Base-by-base conservation (phyloP, 2,113 vertebrate species). In the Oreochromis spilurus region DNA sequence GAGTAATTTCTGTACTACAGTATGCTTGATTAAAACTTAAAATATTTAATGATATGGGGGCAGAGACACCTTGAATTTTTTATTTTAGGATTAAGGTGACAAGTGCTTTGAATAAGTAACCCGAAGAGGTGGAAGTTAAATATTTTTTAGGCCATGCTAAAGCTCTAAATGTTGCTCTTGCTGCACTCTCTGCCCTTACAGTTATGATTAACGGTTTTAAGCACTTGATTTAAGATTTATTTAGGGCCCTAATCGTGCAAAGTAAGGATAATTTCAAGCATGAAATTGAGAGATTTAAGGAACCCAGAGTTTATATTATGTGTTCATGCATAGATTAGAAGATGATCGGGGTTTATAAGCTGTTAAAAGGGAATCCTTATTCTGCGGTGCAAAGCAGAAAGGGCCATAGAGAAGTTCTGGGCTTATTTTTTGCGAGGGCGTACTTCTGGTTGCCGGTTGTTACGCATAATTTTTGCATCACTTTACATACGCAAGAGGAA, bases 231-330 rank as follows among this genome's bases (percentile, higher is more conserved):
- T 87, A 78, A 89, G 26, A 21, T 67, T 53, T 48, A 78, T 86
- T 83, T 58, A 52, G 84, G 54, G 48, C 60, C 21, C 67, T 86
- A 58, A 92, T 83, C 72, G 45, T 48, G 36, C 36, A 43, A 43
- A 84, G 80, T 60, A 17, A 79, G 87, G 75, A 85, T 82, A 78
- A 85, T 81, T 82, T 81, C 82, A 89, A 78, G 91, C 87, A 85
- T 92, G 79, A 83, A 92, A 92, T 88, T 85, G 82, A 81, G 79
- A 88, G 84, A 89, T 89, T 90, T 85, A 62, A 85, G 26, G 65
- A 82, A 82, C 17, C 36, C 79, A 6, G 85, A 80, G 70, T 81
- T 84, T 79, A 45, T 79, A 78, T 90, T 85, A 55, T 54, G 70
- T 58, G 12, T 48, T 48, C 38, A 5, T 4, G 11, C 40, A 24